Base-by-base conservation (phyloP, 2,888 invertebrate genomes). In the Philaethria dido region DNA sequence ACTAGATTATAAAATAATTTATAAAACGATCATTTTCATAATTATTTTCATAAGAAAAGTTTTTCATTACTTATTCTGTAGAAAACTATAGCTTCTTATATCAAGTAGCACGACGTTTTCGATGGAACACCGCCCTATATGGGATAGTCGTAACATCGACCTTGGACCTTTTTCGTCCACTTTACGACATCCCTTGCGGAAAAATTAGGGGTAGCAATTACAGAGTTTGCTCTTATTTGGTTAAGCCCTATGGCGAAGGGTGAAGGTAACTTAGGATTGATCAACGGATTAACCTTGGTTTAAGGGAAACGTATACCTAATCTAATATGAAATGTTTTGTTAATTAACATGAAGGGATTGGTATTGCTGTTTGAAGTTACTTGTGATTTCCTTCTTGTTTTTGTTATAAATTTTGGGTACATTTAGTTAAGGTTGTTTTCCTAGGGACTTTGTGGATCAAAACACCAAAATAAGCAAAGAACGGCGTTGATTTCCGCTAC, bases 141-240 rank as follows among this genome's bases (percentile, higher is more conserved):
- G 29, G 60, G 18, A 29, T 29, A 48, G 42, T 42, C 47, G 44
- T 63, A 57, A 42, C 16, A n/a, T 14, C 62, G 29, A 62, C 55
- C 66, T 62, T 55, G 39, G 18, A 55, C 55, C 48, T 29, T 62
- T 62, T 66, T 9, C 54, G 36, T 20, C 36, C 66, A 50, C 44
- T 64, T 66, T 66, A 66, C 62, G 36, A 54, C 16, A 47, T 54
- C 62, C 48, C 55, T 66, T 66, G 47, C 33, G 66, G 62, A 66
- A 55, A 66, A 66, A 62, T 57, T 48, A 66, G 39, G 62, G 29
- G 14, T 25, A 33, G 42, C 62, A 62, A 66, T 62, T 62, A 62
- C 44, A 16, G 36, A 62, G 39, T 55, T 62, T 47, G 29, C 60
- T 64, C 44, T 50, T 50, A 64, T 64, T 50, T 42, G 59, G 25